phyloP scores from a whole-genome alignment of 2,113 vertebrate species.

The Melanocharis versteri region DNA sequence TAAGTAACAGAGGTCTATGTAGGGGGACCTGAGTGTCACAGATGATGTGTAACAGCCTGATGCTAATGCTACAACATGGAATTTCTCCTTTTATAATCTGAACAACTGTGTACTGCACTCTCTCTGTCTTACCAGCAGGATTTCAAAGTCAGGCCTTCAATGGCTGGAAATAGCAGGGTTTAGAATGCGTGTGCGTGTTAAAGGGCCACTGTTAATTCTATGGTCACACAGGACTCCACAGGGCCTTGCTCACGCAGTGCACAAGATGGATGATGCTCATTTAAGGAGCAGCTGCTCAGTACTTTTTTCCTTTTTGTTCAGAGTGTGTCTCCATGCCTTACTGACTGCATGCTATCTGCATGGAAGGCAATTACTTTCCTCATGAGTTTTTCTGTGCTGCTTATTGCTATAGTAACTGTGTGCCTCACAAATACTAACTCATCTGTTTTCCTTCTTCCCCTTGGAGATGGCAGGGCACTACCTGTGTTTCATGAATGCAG shows the following conservation, averaged over 20 bases:
- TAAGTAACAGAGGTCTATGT: background rate
- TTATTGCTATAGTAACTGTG: conserved; percentile 56
- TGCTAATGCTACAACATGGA: background rate
- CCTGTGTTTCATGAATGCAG: background rate
- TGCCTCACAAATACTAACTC: conserved; percentile 10
- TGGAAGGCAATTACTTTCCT: conserved; percentile 36
- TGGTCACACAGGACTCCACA: background rate
- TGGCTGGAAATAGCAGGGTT: background rate
- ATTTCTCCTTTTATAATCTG: background rate
- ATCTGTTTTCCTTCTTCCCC: background rate
- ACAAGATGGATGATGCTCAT: conserved; percentile 25
- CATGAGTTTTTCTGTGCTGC: background rate
- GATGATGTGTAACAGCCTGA: background rate
- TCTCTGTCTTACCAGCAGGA: background rate
- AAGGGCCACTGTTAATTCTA: background rate
- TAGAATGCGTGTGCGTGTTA: background rate
- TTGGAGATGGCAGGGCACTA: background rate
- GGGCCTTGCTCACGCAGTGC: background rate
- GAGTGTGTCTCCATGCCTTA: background rate
- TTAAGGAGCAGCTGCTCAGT: conserved; percentile 25
- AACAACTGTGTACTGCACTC: background rate
- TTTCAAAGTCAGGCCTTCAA: background rate
- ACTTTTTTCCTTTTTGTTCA: background rate
- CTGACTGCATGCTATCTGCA: background rate
- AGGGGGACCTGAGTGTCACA: background rate